phyloP scores from a whole-genome alignment of 2,797 vertebrate genomes.

The Carduelis carduelis region DNA sequence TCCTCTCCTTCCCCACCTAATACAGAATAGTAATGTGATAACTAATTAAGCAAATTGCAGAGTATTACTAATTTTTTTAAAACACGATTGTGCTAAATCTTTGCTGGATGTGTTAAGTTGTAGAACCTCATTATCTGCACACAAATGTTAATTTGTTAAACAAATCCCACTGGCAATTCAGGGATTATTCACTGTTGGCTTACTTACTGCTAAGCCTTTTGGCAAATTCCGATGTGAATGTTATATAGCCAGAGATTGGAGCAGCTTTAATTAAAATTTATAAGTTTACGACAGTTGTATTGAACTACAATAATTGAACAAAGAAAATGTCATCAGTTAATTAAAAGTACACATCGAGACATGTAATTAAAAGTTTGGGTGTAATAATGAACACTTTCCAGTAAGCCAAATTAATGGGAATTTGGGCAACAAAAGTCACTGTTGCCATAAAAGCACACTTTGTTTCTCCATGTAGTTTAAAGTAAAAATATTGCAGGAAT shows the following conservation, averaged over 20 bases:
- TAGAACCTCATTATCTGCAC: conserved; percentile 73
- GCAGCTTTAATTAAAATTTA: conserved; percentile 76
- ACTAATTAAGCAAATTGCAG: conserved; percentile 58
- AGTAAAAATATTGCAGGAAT: not conserved
- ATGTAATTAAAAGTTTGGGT: conserved; percentile 75
- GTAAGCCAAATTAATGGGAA: conserved; percentile 47
- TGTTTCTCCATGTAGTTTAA: not conserved
- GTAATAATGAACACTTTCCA: conserved; percentile 52
- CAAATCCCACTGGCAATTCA: conserved; percentile 69
- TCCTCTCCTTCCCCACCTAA: not conserved
- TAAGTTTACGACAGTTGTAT: conserved; percentile 75
- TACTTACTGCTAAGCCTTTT: conserved; percentile 74
- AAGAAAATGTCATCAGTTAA: conserved; percentile 78
- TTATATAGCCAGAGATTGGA: conserved; percentile 58
- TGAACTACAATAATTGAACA: conserved; percentile 73
- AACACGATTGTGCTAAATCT: conserved; percentile 53
- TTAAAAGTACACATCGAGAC: conserved; percentile 73
- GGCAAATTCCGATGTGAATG: conserved; percentile 72
- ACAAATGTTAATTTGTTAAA: conserved; percentile 77
- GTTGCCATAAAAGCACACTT: not conserved
- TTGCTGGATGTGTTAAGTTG: conserved; percentile 47
- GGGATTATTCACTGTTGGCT: conserved; percentile 74
- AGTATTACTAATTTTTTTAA: conserved; percentile 55
- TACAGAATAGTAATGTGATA: conserved; percentile 29
- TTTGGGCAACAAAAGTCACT: not conserved